Base-by-base conservation (phyloP, 1,140 invertebrate genomes). In the Lethocerus indicus region DNA sequence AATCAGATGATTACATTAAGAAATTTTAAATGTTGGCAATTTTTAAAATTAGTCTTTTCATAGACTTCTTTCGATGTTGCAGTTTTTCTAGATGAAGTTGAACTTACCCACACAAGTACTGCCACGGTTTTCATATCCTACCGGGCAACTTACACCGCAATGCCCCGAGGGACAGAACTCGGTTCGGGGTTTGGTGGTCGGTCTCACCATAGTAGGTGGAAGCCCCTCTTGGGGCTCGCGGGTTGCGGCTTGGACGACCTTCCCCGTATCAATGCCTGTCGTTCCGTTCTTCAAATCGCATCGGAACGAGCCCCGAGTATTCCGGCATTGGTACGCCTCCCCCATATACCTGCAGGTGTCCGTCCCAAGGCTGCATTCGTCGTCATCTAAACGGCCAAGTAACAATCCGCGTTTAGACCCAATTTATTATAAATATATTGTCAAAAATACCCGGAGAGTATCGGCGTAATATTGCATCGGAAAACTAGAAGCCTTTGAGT, bases 301-400 rank as follows among this genome's bases (percentile, higher is more conserved):
- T 0, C 60, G 61, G 57, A 70, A 80, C 0, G 75, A 78, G 0
- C 78, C 78, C 20, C 76, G 61, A 0, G 75, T 90, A 60, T 98
- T 98, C 40, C 75, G 70, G 62, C 94, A 98, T 2, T 74, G 66
- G 59, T 84, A 94, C 3, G 78, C 78, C 0, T 70, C 58, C 0
- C 77, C 76, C 2, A 73, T 66, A 35, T 58, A 51, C 25, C 59
- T 47, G 60, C 94, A 98, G 58, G 86, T 82, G 61, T 96, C 78
- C 0, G 76, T 83, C 4, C 79, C 78, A 1, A 87, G 66, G 0
- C 64, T 55, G 60, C 94, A 98, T 65, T 98, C 94, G 63, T 98
- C 84, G 56, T 95, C 82, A 64, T 97, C 93, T 87, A 57, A 51
- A 47, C 7, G 49, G 13, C 6, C 47, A 49, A 40, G 44, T 50